A percentile compares a stretch with the other conserved stretches of the same genome.
Evolutionary conservation across 2,113 vertebrate genomes (phyloP).

Genomic region (Neomonachus schauinslandi): DNA sequence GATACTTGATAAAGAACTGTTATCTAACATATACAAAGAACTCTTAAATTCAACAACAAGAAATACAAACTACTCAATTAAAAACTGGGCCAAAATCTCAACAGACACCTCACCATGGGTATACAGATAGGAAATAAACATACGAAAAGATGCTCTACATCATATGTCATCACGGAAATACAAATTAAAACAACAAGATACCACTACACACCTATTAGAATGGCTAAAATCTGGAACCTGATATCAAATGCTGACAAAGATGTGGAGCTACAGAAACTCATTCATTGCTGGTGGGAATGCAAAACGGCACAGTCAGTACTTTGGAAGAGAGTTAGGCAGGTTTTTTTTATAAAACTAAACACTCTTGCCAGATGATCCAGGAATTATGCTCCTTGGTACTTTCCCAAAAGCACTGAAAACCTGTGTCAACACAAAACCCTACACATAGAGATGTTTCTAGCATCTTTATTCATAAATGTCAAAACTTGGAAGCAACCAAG

Average conservation of each 20-base stretch:
- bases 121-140: not conserved
- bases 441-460: not conserved
- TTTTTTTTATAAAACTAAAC: not conserved
- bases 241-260: not conserved
- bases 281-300: not conserved
- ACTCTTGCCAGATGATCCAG: not conserved
- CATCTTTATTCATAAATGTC: not conserved
- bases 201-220: not conserved
- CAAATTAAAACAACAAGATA: not conserved
- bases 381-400: not conserved
- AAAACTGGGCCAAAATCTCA: not conserved
- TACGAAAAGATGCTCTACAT: not conserved
- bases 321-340: not conserved
- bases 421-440: not conserved
- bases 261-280: not conserved
- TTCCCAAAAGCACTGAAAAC: not conserved
- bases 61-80: not conserved
- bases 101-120: not conserved
- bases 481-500: not conserved
- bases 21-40: not conserved
- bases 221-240: not conserved
- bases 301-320: not conserved
- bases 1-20: not conserved
- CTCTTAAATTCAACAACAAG: not conserved
- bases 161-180: not conserved